A percentile compares a stretch with the other conserved stretches of the same genome.
Conservation (phyloP, 2,888 invertebrate species). For the Brachyopa scutellaris region DNA sequence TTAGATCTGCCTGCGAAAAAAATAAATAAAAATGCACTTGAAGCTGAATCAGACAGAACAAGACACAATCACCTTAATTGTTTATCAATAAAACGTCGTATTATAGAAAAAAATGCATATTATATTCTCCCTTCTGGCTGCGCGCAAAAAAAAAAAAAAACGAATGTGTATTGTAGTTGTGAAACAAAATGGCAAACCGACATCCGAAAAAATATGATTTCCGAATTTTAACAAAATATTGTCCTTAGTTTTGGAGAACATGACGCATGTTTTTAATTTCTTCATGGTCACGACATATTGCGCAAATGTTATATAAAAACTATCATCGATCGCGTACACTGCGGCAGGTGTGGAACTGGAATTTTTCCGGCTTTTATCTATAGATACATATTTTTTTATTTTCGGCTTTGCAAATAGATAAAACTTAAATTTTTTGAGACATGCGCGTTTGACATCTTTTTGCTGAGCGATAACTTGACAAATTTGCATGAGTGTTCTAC, state of each 20-base stretch:
- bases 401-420: neutral
- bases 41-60: slow-evolving; percentile 72
- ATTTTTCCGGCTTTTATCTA: neutral
- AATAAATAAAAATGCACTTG: slow-evolving; percentile 18
- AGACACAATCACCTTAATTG: slow-evolving; percentile 73
- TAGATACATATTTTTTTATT: neutral
- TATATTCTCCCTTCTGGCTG: slow-evolving; percentile 57
- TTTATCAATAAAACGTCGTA: slow-evolving; percentile 60
- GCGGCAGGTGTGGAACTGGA: slow-evolving; percentile 44
- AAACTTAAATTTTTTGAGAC: slow-evolving; percentile 13
- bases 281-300: slow-evolving; percentile 57
- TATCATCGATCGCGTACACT: slow-evolving; percentile 47
- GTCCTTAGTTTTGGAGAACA: slow-evolving; percentile 62
- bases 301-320: slow-evolving; percentile 54
- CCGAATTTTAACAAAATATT: slow-evolving; percentile 41
- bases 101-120: slow-evolving; percentile 30
- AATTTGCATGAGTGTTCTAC: too few species aligned
- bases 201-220: slow-evolving; percentile 38
- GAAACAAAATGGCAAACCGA: slow-evolving; percentile 43
- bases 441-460: too few species aligned
- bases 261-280: slow-evolving; percentile 67
- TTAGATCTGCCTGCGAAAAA: slow-evolving; percentile 54
- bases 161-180: slow-evolving; percentile 20
- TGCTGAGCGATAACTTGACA: too few species aligned
- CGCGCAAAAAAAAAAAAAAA: slow-evolving; percentile 43